phyloP scores from a whole-genome alignment of 2,797 vertebrate genomes.

The Acestrorhynchus altus region DNA sequence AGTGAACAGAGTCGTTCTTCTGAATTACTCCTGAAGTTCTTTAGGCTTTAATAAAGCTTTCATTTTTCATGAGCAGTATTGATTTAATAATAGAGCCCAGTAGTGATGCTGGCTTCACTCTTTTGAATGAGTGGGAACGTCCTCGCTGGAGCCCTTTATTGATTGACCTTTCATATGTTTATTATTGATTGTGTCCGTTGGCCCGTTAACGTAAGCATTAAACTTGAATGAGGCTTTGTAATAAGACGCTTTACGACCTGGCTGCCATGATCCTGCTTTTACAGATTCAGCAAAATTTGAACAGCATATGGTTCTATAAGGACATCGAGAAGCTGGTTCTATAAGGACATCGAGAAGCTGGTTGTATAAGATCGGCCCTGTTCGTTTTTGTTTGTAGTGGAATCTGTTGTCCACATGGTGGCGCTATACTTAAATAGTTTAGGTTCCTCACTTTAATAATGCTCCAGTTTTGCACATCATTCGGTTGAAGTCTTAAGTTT shows the following conservation, averaged over 20 bases:
- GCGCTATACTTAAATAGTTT: no score
- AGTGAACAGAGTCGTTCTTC: not conserved
- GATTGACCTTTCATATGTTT: not conserved
- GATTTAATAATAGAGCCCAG: constrained; percentile 5
- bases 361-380: no score
- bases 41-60: not conserved
- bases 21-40: not conserved
- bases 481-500: no score
- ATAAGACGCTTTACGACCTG: not conserved
- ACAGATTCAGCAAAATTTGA: no score
- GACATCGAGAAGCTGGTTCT: no score
- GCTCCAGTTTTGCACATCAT: no score
- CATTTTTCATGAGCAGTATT: not conserved
- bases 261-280: no score
- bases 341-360: no score
- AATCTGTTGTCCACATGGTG: no score
- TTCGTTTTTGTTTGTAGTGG: no score
- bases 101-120: not conserved
- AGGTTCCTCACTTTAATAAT: no score
- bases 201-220: not conserved
- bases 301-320: no score
- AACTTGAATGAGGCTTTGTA: not conserved
- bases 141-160: not conserved
- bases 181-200: not conserved
- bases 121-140: not conserved